A percentile compares a stretch with the other conserved stretches of the same genome.
Evolutionary conservation across 1,140 invertebrate species (phyloP).

Genomic region (Saccostrea echinata): DNA sequence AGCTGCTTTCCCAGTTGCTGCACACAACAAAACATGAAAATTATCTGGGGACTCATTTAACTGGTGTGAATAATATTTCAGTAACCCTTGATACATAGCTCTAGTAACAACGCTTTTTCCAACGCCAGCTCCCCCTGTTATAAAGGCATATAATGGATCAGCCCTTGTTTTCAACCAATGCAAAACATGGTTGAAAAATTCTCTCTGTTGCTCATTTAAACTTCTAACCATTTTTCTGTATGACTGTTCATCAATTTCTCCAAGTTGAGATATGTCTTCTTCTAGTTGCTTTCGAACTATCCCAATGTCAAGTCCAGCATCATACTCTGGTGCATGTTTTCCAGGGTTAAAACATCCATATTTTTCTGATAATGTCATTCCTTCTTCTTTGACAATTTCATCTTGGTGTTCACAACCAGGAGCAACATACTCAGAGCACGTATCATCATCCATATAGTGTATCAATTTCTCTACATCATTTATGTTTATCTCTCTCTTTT

Average conservation of each 20-base stretch:
- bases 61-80: conserved; percentile 39
- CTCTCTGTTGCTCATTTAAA: conserved; percentile 46
- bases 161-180: conserved; percentile 46
- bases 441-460: conserved; percentile 30
- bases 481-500: background rate
- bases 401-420: conserved; percentile 35
- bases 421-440: conserved; percentile 28
- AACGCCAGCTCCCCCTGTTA: conserved; percentile 62
- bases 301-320: conserved; percentile 23
- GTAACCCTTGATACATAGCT: conserved; percentile 53
- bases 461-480: background rate
- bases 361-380: background rate
- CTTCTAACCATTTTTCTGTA: conserved; percentile 37
- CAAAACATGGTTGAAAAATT: conserved; percentile 53
- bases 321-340: conserved; percentile 36
- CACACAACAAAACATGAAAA: conserved; percentile 51
- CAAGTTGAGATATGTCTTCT: background rate
- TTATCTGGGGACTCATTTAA: conserved; percentile 48
- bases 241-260: conserved; percentile 42
- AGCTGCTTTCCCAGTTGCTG: conserved; percentile 59
- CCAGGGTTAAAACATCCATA: conserved; percentile 25
- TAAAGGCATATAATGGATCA: conserved; percentile 49
- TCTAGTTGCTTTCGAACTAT: background rate
- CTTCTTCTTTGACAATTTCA: conserved; percentile 19
- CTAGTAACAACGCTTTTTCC: conserved; percentile 61